A percentile compares a stretch with the other conserved stretches of the same genome.
These are phyloP conservation scores for Alaudala cheleensis DNA, from an alignment of 2,113 vertebrate genomes.

Conservation along the genomic window DNA sequence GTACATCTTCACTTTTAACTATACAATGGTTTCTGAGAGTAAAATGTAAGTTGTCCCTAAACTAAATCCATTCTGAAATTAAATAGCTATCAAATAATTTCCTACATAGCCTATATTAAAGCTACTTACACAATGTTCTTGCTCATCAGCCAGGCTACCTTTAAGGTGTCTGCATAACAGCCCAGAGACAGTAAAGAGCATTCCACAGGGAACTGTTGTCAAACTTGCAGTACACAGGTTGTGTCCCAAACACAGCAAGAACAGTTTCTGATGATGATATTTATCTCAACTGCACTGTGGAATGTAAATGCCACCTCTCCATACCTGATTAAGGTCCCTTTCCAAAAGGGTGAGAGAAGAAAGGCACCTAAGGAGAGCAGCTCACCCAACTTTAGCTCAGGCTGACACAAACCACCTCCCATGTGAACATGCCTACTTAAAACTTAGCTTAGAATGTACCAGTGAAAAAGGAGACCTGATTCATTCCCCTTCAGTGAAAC, in stretches of 20 bases:
- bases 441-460: not conserved
- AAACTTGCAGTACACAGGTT: not conserved
- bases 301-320: not conserved
- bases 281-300: not conserved
- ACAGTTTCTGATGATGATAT: not conserved
- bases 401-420: not conserved
- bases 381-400: not conserved
- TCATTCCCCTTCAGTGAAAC: not conserved
- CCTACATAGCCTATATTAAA: not conserved
- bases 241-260: not conserved
- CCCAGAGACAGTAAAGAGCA: not conserved
- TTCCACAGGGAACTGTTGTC: not conserved
- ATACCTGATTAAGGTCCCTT: not conserved
- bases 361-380: not conserved
- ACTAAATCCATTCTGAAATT: not conserved
- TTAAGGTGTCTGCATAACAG: not conserved
- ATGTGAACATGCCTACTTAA: not conserved
- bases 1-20: not conserved
- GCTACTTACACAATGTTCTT: not conserved
- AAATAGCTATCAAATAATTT: not conserved
- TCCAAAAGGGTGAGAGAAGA: not conserved
- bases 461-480: not conserved
- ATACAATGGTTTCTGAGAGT: not conserved
- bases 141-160: not conserved
- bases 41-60: not conserved